phyloP scores from a whole-genome alignment of 92 coral and sea anemone genomes.

The Isaurus tuberculatus region DNA sequence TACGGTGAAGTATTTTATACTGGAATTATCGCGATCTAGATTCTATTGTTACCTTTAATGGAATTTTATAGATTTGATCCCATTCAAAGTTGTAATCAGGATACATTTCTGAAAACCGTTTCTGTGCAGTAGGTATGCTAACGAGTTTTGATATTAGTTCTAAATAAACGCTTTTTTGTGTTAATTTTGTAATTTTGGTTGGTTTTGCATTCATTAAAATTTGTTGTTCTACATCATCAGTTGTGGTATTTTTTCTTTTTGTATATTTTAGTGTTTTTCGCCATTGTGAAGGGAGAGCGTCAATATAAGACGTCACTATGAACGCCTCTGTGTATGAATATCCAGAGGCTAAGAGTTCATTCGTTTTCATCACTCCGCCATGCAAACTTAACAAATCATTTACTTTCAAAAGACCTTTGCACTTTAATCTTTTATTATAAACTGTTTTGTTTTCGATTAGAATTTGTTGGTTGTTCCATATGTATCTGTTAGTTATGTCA shows the following conservation, averaged over 20 bases:
- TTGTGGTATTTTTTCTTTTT: background rate
- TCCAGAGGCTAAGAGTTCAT: background rate
- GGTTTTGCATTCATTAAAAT: no score
- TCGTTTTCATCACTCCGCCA: slow-evolving; percentile 1
- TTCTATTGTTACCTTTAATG: no score
- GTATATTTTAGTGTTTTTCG: background rate
- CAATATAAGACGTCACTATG: no score
- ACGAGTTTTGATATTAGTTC: no score
- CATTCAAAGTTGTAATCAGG: no score
- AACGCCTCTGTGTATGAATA: background rate
- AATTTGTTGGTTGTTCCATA: background rate
- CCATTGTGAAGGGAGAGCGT: background rate
- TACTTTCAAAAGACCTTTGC: background rate
- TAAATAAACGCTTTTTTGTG: background rate
- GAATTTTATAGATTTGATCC: no score
- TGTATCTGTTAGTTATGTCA: no score
- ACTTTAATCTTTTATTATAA: background rate
- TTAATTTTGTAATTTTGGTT: background rate
- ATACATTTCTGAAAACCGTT: no score
- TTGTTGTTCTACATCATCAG: no score
- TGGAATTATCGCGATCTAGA: no score
- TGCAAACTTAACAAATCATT: slow-evolving; percentile 6
- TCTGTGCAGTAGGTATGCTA: no score
- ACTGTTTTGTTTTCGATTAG: slow-evolving; percentile 20
- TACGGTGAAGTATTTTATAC: no score